Percentiles rank a stretch among this genome's conserved stretches.
These are phyloP conservation scores for Zygogramma bicolorata DNA, from an alignment of 2,888 invertebrate species.

Conservation along the genomic window DNA sequence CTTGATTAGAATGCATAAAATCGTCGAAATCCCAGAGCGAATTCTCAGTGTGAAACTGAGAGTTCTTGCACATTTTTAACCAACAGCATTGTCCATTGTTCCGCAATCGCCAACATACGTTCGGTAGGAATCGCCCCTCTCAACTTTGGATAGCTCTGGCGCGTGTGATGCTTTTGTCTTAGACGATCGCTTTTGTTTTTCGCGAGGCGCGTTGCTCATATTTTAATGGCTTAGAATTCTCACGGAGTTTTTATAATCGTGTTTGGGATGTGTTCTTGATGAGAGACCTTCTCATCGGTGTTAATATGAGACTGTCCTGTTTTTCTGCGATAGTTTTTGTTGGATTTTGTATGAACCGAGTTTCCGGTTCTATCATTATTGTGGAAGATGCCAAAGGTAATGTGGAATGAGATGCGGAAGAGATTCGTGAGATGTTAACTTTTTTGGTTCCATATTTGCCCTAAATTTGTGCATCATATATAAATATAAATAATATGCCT, in stretches of 20 bases:
- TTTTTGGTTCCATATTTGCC: no score
- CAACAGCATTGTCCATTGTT: constrained; percentile 43
- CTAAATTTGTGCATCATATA: no score
- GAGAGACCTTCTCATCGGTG: background rate
- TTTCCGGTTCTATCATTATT: constrained; percentile 54
- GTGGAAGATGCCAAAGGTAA: constrained; percentile 61
- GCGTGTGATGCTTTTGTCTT: background rate
- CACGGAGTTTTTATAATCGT: no score
- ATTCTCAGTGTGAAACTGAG: constrained; percentile 45
- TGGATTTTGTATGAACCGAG: constrained; percentile 23
- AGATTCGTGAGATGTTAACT: background rate
- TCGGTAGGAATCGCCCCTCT: background rate
- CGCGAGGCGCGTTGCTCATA: no score
- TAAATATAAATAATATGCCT: no score
- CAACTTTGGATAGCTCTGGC: background rate
- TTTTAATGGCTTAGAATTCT: no score
- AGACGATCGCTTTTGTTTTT: background rate
- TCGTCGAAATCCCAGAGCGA: constrained; percentile 47
- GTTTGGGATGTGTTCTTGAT: background rate
- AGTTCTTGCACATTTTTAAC: constrained; percentile 41
- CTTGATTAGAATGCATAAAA: constrained; percentile 63
- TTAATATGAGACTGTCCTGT: constrained; percentile 53
- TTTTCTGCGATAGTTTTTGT: constrained; percentile 54
- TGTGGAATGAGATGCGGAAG: background rate
- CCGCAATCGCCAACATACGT: no score